A percentile compares a stretch with the other conserved stretches of the same genome.
Conservation (phyloP, 2,113 vertebrate species). For the Oreocharis arfaki region DNA sequence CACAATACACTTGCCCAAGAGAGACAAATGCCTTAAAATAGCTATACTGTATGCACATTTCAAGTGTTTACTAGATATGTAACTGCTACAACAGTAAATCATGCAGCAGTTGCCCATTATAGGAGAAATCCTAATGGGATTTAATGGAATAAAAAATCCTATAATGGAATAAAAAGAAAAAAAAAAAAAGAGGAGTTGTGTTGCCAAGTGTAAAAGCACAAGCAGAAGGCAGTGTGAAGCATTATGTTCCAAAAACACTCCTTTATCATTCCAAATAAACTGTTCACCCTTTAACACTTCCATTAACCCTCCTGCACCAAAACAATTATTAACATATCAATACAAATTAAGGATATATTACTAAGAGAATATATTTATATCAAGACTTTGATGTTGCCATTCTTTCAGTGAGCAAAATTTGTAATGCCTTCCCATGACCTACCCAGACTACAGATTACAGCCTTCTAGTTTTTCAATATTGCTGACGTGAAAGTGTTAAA, state of each 20-base stretch:
- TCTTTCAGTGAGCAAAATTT: neutral
- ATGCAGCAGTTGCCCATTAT: neutral
- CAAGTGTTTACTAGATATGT: neutral
- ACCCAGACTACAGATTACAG: neutral
- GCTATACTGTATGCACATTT: neutral
- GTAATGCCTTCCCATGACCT: neutral
- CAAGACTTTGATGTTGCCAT: neutral
- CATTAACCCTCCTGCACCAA: neutral
- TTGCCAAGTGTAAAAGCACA: neutral
- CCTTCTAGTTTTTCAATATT: neutral
- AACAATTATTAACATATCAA: neutral
- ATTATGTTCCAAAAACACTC: neutral
- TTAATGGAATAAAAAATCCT: neutral
- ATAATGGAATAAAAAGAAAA: neutral
- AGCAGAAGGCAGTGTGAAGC: neutral
- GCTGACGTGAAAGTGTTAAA: neutral
- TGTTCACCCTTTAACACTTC: conserved; percentile 49
- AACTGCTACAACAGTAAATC: neutral
- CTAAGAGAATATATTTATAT: neutral
- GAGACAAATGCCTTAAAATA: neutral
- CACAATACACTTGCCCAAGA: neutral
- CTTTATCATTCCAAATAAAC: neutral
- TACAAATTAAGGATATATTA: neutral
- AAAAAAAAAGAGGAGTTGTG: neutral
- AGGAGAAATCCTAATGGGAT: neutral